These are phyloP conservation scores for Oligia fasciuncula DNA, from an alignment of 2,888 invertebrate species.

Conservation along the genomic window DNA sequence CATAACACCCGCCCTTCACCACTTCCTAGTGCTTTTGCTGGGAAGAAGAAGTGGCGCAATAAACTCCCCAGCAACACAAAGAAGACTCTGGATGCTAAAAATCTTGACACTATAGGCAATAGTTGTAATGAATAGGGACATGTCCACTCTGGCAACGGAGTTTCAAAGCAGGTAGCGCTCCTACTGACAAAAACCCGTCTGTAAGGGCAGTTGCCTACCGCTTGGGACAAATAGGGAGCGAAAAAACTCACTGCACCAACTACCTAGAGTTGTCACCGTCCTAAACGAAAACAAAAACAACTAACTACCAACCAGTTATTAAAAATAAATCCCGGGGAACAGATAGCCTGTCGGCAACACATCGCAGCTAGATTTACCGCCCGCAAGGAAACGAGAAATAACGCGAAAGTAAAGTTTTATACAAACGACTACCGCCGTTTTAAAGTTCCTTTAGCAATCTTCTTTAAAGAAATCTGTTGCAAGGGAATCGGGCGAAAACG, in stretches of 20 bases:
- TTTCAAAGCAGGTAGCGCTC: not conserved
- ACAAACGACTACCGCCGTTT: constrained; percentile 80
- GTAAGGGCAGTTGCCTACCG: not conserved
- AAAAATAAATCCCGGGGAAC: constrained; percentile 56
- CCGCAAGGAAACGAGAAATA: constrained; percentile 70
- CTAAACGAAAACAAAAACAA: constrained; percentile 39
- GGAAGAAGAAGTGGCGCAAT: not conserved
- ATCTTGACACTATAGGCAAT: not conserved
- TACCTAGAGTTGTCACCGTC: constrained; percentile 7
- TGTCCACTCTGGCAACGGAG: not conserved
- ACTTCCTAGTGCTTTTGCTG: not conserved
- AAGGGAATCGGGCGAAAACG: constrained; percentile 67
- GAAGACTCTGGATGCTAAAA: not conserved
- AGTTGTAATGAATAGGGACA: not conserved
- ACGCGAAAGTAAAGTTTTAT: constrained; percentile 78
- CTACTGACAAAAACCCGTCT: not conserved
- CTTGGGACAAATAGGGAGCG: not conserved
- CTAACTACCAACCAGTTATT: constrained; percentile 47
- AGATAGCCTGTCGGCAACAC: constrained; percentile 70
- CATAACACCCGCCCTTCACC: not conserved
- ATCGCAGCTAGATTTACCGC: constrained; percentile 67
- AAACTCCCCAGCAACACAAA: not conserved
- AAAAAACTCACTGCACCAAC: not conserved
- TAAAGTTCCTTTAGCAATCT: constrained; percentile 78
- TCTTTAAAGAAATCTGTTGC: constrained; percentile 80